Evolutionary conservation across 2,797 vertebrate genomes (phyloP).

Genomic region (Bufotes viridis): DNA sequence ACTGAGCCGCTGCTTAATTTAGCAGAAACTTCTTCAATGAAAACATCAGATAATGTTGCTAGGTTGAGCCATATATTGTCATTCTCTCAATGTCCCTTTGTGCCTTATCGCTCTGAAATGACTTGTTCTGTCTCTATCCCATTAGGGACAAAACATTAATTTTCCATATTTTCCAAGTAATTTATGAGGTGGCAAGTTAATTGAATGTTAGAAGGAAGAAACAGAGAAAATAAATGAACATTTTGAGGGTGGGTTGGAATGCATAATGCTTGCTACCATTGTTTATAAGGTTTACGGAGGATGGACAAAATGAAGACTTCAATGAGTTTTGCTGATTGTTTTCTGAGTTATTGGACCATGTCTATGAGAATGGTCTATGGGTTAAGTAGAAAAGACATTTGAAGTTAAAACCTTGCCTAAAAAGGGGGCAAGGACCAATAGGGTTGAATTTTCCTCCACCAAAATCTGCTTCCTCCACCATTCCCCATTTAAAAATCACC

Average conservation of each 20-base stretch:
- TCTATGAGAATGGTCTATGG: no score
- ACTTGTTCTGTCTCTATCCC: slow-evolving; percentile 38
- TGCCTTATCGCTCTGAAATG: slow-evolving; percentile 39
- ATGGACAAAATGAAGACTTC: neutral
- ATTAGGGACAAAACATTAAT: slow-evolving; percentile 66
- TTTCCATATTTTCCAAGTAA: slow-evolving; percentile 64
- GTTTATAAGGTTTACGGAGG: neutral
- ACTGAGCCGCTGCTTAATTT: slow-evolving; percentile 35
- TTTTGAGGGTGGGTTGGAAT: slow-evolving; percentile 70
- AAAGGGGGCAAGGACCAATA: no score
- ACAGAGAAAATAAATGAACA: slow-evolving; percentile 73
- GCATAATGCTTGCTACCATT: slow-evolving; percentile 58
- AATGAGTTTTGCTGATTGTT: neutral
- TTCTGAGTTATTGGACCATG: neutral
- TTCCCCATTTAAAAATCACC: no score
- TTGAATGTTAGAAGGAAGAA: slow-evolving; percentile 71
- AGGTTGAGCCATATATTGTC: slow-evolving; percentile 37
- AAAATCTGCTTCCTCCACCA: no score
- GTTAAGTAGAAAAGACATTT: no score
- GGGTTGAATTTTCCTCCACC: no score
- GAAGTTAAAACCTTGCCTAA: no score
- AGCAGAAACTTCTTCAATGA: slow-evolving; percentile 51
- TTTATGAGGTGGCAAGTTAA: slow-evolving; percentile 73
- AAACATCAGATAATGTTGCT: slow-evolving; percentile 38
- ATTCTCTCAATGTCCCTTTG: slow-evolving; percentile 46